Percentiles rank a stretch among this genome's conserved stretches.
Evolutionary conservation across 2,888 invertebrate genomes (phyloP).

Genomic region (Phengaris arion): DNA sequence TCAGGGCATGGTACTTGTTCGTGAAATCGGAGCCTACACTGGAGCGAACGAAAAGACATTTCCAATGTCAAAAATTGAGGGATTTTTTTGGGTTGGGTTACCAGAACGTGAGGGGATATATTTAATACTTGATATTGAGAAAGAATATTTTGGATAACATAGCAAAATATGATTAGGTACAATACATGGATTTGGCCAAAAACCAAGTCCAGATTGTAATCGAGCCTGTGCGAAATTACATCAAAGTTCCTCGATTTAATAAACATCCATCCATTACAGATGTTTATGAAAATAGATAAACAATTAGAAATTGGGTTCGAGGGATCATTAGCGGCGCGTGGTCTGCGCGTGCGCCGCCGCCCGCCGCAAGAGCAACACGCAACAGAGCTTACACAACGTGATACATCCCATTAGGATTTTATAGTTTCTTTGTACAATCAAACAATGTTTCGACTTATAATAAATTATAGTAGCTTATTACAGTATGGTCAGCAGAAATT

Average conservation of each 20-base stretch:
- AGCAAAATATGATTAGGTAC: too few relatives aligned
- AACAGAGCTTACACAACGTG: constrained; percentile 41
- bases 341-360: constrained; percentile 49
- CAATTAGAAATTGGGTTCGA: constrained; percentile 51
- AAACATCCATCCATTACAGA: constrained; percentile 11
- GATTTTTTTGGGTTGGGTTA: too few relatives aligned
- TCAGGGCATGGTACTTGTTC: too few relatives aligned
- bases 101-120: too few relatives aligned
- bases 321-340: constrained; percentile 70
- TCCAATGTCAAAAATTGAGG: too few relatives aligned
- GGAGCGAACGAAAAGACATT: too few relatives aligned
- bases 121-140: too few relatives aligned
- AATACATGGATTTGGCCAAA: too few relatives aligned
- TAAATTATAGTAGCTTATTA: constrained; percentile 38
- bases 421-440: constrained; percentile 40
- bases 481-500: neutral
- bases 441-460: constrained; percentile 40
- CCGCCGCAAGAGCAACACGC: constrained; percentile 30
- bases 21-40: too few relatives aligned
- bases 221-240: neutral
- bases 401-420: constrained; percentile 45
- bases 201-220: neutral
- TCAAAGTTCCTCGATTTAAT: neutral
- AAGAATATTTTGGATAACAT: neutral
- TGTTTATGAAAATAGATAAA: constrained; percentile 13